phyloP scores from a whole-genome alignment of 2,888 invertebrate genomes.

The Acanthococcus lagerstroemiae region DNA sequence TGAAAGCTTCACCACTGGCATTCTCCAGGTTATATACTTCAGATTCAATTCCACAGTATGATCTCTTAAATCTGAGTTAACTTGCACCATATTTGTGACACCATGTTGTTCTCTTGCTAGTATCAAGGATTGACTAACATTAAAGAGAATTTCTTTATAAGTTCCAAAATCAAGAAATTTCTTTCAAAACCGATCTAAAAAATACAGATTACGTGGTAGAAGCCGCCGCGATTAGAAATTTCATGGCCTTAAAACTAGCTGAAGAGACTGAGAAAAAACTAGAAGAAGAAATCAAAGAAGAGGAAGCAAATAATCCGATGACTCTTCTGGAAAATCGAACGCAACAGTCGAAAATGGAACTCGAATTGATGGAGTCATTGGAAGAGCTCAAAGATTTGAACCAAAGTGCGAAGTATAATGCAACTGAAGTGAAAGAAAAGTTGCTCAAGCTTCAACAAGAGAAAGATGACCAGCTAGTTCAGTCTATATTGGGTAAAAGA shows the following conservation, averaged over 20 bases:
- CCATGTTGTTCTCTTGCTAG: too few relatives aligned
- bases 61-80: too few relatives aligned
- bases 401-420: slow-evolving; percentile 64
- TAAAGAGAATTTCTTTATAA: too few relatives aligned
- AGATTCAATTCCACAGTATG: too few relatives aligned
- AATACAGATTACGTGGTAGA: slow-evolving; percentile 98
- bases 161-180: slow-evolving; percentile 99
- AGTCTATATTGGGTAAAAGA: slow-evolving; percentile 22
- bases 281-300: slow-evolving; percentile 85
- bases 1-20: too few relatives aligned
- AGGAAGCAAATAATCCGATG: slow-evolving; percentile 98
- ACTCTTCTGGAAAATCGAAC: slow-evolving; percentile 93
- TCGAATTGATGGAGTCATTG: slow-evolving; percentile 84
- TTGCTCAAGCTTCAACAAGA: slow-evolving; percentile 55
- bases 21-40: too few relatives aligned
- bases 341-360: slow-evolving; percentile 89
- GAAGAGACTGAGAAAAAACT: slow-evolving; percentile 86
- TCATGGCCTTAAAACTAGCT: slow-evolving; percentile 89
- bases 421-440: slow-evolving; percentile 54
- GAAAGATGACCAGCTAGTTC: slow-evolving; percentile 67
- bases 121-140: too few relatives aligned
- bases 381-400: slow-evolving; percentile 94
- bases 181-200: slow-evolving; percentile 94
- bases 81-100: too few relatives aligned
- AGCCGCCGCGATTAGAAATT: slow-evolving; percentile 95